phyloP scores from a whole-genome alignment of 1,140 invertebrate genomes.

The Drosophila funebris region DNA sequence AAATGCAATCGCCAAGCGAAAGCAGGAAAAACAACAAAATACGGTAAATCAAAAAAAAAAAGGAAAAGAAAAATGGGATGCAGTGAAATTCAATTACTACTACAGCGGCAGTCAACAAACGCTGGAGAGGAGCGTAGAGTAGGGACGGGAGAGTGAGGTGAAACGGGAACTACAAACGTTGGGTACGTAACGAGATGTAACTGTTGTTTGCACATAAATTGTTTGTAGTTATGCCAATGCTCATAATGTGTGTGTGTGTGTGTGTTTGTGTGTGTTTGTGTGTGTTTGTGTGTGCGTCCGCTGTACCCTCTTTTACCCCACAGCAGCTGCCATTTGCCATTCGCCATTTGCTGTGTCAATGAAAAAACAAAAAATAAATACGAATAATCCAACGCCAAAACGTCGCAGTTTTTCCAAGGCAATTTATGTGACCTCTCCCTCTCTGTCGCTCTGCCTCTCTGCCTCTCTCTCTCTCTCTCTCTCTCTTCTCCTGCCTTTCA shows the following conservation, averaged over 20 bases:
- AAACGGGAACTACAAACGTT: neutral
- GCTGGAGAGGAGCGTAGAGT: neutral
- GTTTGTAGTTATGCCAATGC: constrained; percentile 74
- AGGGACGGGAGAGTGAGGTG: neutral
- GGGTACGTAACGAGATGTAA: constrained; percentile 70
- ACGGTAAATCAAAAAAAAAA: constrained; percentile 6
- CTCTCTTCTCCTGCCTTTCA: no score
- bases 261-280: constrained; percentile 22
- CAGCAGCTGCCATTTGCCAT: constrained; percentile 31
- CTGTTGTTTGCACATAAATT: constrained; percentile 77
- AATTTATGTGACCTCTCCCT: constrained; percentile 38
- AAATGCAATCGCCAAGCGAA: constrained; percentile 41
- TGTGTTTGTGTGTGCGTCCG: neutral
- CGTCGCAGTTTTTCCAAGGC: constrained; percentile 62
- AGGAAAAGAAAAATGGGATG: constrained; percentile 36
- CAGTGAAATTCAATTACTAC: constrained; percentile 69
- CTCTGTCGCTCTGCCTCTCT: no score
- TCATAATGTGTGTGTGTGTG: constrained; percentile 48
- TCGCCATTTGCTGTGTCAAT: constrained; percentile 58
- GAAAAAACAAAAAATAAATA: constrained; percentile 37
- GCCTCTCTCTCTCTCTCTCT: constrained; percentile 5
- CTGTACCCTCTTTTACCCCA: neutral
- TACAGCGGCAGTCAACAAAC: constrained; percentile 33
- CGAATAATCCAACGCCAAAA: constrained; percentile 55
- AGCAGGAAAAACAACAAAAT: neutral